phyloP scores from a whole-genome alignment of 2,888 invertebrate species.

The Ornithoptera priamus region DNA sequence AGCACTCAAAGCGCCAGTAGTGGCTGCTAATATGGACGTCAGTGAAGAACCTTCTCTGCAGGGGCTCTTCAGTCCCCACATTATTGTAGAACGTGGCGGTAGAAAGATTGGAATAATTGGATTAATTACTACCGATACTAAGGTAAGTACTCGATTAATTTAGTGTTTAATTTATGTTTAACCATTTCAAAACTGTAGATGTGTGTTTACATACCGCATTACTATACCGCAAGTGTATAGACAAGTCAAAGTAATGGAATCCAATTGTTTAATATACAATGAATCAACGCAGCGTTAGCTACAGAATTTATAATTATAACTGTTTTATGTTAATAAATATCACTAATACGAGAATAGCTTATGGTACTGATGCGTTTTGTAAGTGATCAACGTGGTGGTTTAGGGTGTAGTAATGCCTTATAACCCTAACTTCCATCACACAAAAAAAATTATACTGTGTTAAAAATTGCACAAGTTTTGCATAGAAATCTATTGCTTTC shows the following conservation, averaged over 20 bases:
- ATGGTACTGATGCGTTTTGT: background rate
- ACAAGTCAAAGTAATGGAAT: slow-evolving; percentile 3
- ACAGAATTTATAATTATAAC: background rate
- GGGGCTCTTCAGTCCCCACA: slow-evolving; percentile 81
- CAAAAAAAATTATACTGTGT: too few species aligned
- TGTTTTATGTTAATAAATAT: background rate
- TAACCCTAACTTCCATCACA: too few species aligned
- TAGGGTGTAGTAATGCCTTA: too few species aligned
- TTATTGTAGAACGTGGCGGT: slow-evolving; percentile 81
- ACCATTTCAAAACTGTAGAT: background rate
- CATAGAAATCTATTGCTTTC: too few species aligned
- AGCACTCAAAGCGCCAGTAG: slow-evolving; percentile 82
- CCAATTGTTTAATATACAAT: background rate
- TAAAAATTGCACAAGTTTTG: too few species aligned
- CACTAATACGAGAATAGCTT: background rate
- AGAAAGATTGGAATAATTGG: slow-evolving; percentile 89
- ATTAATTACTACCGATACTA: slow-evolving; percentile 84
- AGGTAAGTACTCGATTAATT: slow-evolving; percentile 57
- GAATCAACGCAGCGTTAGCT: background rate
- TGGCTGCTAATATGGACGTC: slow-evolving; percentile 87
- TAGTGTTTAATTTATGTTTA: background rate
- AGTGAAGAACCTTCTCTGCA: slow-evolving; percentile 82
- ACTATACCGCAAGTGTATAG: slow-evolving; percentile 3
- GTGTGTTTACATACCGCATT: slow-evolving; percentile 7
- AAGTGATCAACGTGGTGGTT: too few species aligned